Base-by-base conservation (phyloP, 2,797 vertebrate species). In the Pogonophryne albipinna region DNA sequence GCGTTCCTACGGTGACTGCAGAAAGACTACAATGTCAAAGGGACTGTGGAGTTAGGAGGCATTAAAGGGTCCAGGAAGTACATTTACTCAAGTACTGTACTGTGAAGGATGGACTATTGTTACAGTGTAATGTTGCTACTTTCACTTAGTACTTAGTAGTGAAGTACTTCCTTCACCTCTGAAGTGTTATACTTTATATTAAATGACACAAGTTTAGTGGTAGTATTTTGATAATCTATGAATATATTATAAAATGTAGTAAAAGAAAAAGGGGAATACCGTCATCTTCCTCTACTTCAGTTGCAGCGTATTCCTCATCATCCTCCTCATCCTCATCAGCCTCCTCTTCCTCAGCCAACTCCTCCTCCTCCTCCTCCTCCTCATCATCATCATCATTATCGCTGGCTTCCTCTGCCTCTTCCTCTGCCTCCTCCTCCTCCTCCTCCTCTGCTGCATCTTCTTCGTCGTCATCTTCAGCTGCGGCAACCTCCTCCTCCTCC, bases 211-310 rank as follows among this genome's bases (percentile, higher is more conserved):
- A 1, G 27, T 27, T 27, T 31, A 6, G 47, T 15, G 16, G 65
- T 49, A 13, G 45, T 57, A 8, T 20, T 17, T 34, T 34, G 4
- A 16, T 49, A 49, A 46, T 8, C 4, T 0, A 20, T n/a, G 11
- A 19, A 64, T 20, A 31, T 3, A 2, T 6, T 20, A 1, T 42
- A 9, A 50, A 50, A 65, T 23, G 10, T 41, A n/a, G 47, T 20
- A 7, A 4, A 38, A 66, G 44, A 12, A 10, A 51, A 53, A 6
- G 11, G 2, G 1, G 3, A 34, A 10, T 76, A 89, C 84, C 84
- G 17, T 78, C 69, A 19, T 85, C 81, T 13, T 80, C 82, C 15
- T 79, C 68, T 53, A 27, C 65, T 3, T 59, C 78, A 46, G 66
- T 6, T 44, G 31, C 15, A 15, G 57, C 23, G 2, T 63, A 75